Evolutionary conservation across 2,113 vertebrate genomes (phyloP).

Genomic region (Phalacrocorax carbo): DNA sequence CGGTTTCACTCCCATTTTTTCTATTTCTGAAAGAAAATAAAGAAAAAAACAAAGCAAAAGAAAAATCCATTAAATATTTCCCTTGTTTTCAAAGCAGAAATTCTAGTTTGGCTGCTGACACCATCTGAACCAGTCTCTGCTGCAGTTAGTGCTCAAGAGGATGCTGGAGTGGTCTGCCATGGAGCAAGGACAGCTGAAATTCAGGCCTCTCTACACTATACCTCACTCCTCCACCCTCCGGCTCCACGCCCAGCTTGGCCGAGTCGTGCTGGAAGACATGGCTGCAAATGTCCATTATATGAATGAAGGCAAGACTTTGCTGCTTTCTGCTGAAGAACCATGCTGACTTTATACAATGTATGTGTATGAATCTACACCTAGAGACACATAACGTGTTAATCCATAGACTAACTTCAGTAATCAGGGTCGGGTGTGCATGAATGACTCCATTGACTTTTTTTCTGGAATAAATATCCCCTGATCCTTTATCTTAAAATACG

Average conservation of each 20-base stretch:
- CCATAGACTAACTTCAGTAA: not conserved
- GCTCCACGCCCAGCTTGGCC: not conserved
- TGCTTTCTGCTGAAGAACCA: not conserved
- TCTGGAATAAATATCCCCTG: not conserved
- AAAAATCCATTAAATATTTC: not conserved
- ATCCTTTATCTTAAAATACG: not conserved
- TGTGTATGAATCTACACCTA: not conserved
- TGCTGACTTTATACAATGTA: not conserved
- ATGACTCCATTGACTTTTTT: not conserved
- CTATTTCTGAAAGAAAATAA: not conserved
- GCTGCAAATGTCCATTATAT: not conserved
- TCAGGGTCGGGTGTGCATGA: not conserved
- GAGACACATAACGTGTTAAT: not conserved
- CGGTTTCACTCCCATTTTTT: accelerated
- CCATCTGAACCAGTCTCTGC: not conserved
- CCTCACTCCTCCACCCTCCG: not conserved
- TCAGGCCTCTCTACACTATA: not conserved
- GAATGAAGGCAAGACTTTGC: not conserved
- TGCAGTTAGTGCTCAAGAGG: not conserved
- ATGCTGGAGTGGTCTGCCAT: not conserved
- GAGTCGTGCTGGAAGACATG: not conserved
- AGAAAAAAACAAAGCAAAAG: not conserved
- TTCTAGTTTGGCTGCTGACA: not conserved
- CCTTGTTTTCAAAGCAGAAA: not conserved
- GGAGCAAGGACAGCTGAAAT: not conserved